Evolutionary conservation across 2,888 invertebrate species (phyloP).

Genomic region (Limnephilus auricula): DNA sequence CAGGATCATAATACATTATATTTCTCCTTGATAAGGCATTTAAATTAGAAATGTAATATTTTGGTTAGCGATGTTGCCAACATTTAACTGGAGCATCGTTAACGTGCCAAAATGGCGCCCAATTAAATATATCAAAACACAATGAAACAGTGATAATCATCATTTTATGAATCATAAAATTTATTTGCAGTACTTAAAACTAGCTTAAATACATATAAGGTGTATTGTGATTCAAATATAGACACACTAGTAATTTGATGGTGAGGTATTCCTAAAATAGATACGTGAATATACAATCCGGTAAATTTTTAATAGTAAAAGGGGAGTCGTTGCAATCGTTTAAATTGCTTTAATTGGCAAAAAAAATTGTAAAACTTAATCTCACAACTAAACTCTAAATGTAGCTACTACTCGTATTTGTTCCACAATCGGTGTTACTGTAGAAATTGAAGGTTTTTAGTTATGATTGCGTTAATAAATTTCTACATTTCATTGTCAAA

Average conservation of each 20-base stretch:
- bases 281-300: no score
- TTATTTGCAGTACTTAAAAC: background rate
- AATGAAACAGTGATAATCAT: background rate
- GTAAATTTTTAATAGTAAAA: no score
- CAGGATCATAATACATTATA: slow-evolving; percentile 4
- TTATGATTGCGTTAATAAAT: no score
- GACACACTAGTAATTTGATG: background rate
- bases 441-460: no score
- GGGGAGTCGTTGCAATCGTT: no score
- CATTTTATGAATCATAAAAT: no score
- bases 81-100: slow-evolving; percentile 16
- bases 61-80: background rate
- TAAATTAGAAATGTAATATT: background rate
- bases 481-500: no score
- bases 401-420: no score
- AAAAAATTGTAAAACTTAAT: no score
- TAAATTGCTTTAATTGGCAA: no score
- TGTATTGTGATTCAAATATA: background rate
- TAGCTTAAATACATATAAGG: background rate
- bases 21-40: background rate
- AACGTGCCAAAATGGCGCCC: background rate
- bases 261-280: background rate
- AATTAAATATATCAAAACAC: background rate
- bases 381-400: no score
- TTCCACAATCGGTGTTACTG: no score